Percentiles rank a stretch among this genome's conserved stretches.
phyloP scores from a whole-genome alignment of 2,797 vertebrate species.

The Loriculus beryllinus region DNA sequence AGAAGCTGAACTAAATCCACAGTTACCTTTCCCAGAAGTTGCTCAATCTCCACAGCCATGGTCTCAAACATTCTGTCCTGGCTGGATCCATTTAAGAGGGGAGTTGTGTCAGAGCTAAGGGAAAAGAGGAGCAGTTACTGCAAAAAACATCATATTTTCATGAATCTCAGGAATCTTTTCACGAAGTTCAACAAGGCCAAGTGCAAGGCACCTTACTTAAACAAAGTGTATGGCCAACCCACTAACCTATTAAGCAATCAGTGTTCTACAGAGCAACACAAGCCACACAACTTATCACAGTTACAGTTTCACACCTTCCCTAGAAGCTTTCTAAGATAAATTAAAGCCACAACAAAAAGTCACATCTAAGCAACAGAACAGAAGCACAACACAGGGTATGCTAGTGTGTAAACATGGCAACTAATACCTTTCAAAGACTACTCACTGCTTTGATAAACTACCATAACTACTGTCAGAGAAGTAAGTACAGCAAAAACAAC shows the following conservation, averaged over 20 bases:
- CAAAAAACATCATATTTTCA: background rate
- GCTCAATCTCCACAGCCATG: conserved; percentile 97
- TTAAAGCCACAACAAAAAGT: background rate
- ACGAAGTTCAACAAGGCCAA: background rate
- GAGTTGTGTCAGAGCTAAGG: conserved; percentile 92
- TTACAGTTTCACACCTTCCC: background rate
- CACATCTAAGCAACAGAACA: background rate
- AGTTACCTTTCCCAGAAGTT: conserved; percentile 91
- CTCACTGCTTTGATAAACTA: background rate
- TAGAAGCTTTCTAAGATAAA: background rate
- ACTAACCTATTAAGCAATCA: background rate
- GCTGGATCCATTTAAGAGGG: conserved; percentile 93
- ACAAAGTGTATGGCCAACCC: background rate
- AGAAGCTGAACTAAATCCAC: background rate
- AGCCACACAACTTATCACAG: background rate
- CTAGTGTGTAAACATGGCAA: background rate
- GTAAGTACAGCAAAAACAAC: background rate
- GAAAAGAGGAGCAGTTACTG: conserved; percentile 21
- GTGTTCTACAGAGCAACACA: background rate
- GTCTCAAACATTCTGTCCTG: conserved; percentile 99
- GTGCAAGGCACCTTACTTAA: background rate
- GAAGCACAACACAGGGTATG: background rate
- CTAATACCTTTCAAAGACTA: background rate
- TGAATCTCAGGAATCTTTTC: background rate
- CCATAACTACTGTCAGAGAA: background rate